These are phyloP conservation scores for Spinibarbus caldwelli DNA, from an alignment of 2,797 vertebrate genomes.

Conservation along the genomic window DNA sequence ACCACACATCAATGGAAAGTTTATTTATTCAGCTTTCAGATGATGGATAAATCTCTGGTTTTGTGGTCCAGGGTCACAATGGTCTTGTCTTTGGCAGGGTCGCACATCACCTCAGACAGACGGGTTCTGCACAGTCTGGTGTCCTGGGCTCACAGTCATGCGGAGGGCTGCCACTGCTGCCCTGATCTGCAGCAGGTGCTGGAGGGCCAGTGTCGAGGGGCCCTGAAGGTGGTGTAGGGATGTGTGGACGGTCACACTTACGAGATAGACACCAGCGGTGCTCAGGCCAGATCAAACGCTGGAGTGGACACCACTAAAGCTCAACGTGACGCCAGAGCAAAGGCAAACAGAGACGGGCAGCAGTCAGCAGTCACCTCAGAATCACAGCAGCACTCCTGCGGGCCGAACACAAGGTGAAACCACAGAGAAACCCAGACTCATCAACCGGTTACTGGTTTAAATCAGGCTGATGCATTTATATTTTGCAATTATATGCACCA, in stretches of 20 bases:
- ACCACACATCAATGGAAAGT: too few species aligned
- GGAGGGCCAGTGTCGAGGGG: slow-evolving; percentile 84
- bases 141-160: slow-evolving; percentile 88
- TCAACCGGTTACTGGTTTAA: neutral
- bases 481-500: too few species aligned
- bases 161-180: slow-evolving; percentile 77
- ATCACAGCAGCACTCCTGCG: slow-evolving; percentile 54
- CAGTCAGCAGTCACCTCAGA: slow-evolving; percentile 43
- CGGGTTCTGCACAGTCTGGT: slow-evolving; percentile 88
- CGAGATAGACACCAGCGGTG: slow-evolving; percentile 78
- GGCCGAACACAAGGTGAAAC: too few species aligned
- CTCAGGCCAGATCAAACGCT: slow-evolving; percentile 52
- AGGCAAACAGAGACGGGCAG: neutral
- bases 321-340: slow-evolving; percentile 23
- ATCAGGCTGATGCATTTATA: too few species aligned
- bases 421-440: neutral
- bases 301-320: too few species aligned
- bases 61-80: too few species aligned
- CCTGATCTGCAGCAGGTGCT: slow-evolving; percentile 87
- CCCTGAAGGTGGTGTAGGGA: slow-evolving; percentile 86
- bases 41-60: too few species aligned
- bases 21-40: too few species aligned
- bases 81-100: slow-evolving; percentile 51
- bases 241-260: slow-evolving; percentile 88
- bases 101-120: slow-evolving; percentile 80